These are phyloP conservation scores for Spilosoma lubricipeda DNA, from an alignment of 2,888 invertebrate species.

Conservation along the genomic window DNA sequence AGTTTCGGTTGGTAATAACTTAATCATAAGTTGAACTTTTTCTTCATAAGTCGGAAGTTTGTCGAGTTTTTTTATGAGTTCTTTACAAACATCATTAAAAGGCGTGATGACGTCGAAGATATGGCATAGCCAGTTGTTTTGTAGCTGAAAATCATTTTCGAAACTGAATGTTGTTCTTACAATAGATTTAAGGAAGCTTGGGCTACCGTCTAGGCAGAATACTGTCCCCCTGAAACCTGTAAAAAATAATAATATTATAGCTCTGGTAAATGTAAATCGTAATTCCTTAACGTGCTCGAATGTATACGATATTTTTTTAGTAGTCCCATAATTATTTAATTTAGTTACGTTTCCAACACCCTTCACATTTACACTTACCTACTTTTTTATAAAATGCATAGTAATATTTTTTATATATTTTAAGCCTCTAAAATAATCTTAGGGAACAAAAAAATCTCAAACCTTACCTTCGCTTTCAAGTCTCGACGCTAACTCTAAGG, in stretches of 20 bases:
- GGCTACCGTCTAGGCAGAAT: constrained; percentile 93
- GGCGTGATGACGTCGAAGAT: constrained; percentile 84
- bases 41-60: constrained; percentile 86
- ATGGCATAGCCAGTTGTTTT: constrained; percentile 86
- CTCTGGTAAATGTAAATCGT: neutral
- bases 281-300: neutral
- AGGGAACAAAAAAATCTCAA: too few relatives aligned
- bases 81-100: constrained; percentile 67
- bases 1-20: constrained; percentile 70
- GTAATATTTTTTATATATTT: too few relatives aligned
- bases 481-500: constrained; percentile 90
- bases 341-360: too few relatives aligned
- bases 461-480: constrained; percentile 88
- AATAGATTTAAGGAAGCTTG: constrained; percentile 88
- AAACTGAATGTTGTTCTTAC: constrained; percentile 78
- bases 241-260: constrained; percentile 12
- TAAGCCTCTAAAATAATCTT: too few relatives aligned
- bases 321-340: too few relatives aligned
- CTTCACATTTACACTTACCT: too few relatives aligned
- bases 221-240: constrained; percentile 86
- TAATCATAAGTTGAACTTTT: constrained; percentile 83
- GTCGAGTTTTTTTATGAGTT: constrained; percentile 77
- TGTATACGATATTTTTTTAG: too few relatives aligned
- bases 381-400: too few relatives aligned
- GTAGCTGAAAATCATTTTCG: constrained; percentile 80